Evolutionary conservation across 2,113 vertebrate genomes (phyloP), one percentile per base, ranked within the genome.

Genomic region (Dasyprocta punctata): DNA sequence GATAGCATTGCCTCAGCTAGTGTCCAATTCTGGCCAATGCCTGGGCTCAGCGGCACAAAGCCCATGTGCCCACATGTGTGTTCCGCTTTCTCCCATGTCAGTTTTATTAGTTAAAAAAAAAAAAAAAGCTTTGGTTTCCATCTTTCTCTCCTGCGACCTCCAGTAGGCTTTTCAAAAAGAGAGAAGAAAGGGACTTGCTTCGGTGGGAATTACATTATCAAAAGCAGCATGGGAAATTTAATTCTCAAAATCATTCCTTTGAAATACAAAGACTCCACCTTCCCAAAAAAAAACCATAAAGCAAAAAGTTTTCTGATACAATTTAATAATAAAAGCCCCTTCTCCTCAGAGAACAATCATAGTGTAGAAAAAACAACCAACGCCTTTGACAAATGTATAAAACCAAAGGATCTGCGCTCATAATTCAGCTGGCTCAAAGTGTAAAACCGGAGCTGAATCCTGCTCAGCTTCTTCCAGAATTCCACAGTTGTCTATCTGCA

Each of bases 401-500:
- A 93, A 58, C n/a, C 87, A 28, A n/a, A 78, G 67, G 47, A 73
- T 58, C 12, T 56, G 44, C 52, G 71, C 75, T 65, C 5, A 3
- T 54, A 26, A 84, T 61, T 44, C 95, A 84, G 28, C 17, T 65
- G 33, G 47, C 83, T 67, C 73, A 36, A 86, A 95, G 95, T 52
- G 44, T 2, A 8, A 77, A 77, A 33, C 73, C 33, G 11, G 13
- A 73, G 47, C 5, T 17, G n/a, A 67, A 16, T 3, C 88, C 67
- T 94, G 83, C 80, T 67, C 89, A 58, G 0, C 49, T 63, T 93
- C 71, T 71, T 63, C 84, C 80, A 81, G 84, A 80, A 86, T 41
- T 89, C 89, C 61, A 41, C 61, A 41, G 49, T 69, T 90, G 93
- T 91, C 87, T 73, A 7, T 73, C 86, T 87, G 73, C 89, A 96